Evolutionary conservation across 2,113 vertebrate genomes (phyloP).

Genomic region (Trematomus loennbergii): DNA sequence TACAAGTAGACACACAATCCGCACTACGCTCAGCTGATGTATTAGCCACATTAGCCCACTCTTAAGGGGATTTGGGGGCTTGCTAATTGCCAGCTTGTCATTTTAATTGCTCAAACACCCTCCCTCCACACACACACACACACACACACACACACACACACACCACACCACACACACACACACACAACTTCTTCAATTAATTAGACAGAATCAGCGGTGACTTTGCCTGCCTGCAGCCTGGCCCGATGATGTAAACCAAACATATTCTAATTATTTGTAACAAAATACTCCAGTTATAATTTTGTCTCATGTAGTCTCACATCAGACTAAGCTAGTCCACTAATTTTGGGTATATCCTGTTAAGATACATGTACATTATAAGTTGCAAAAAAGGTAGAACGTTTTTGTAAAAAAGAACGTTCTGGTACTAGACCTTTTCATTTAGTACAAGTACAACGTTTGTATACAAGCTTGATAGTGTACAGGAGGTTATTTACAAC

Average conservation of each 20-base stretch:
- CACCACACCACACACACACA: conserved; percentile 34
- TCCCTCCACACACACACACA: conserved; percentile 2
- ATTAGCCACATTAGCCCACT: conserved; percentile 89
- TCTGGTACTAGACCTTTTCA: too few species aligned
- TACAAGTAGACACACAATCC: conserved; percentile 25
- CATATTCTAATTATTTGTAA: too few species aligned
- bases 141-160: background rate
- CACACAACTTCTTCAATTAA: conserved; percentile 88
- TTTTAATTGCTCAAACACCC: conserved; percentile 91
- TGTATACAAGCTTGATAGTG: too few species aligned
- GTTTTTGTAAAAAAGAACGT: too few species aligned
- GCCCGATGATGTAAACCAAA: background rate
- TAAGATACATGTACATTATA: too few species aligned
- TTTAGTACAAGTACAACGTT: too few species aligned
- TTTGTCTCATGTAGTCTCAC: too few species aligned
- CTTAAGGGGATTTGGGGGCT: conserved; percentile 91
- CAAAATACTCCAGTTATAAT: too few species aligned
- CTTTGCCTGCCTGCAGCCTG: conserved; percentile 28
- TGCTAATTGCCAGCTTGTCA: conserved; percentile 97
- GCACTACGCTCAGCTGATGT: conserved; percentile 83
- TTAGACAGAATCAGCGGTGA: conserved; percentile 83
- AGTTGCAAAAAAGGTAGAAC: too few species aligned
- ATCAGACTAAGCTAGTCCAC: too few species aligned
- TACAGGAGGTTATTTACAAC: too few species aligned
- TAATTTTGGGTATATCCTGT: too few species aligned